These are phyloP conservation scores for Bombycilla garrulus DNA, from an alignment of 2,113 vertebrate genomes.

Conservation along the genomic window DNA sequence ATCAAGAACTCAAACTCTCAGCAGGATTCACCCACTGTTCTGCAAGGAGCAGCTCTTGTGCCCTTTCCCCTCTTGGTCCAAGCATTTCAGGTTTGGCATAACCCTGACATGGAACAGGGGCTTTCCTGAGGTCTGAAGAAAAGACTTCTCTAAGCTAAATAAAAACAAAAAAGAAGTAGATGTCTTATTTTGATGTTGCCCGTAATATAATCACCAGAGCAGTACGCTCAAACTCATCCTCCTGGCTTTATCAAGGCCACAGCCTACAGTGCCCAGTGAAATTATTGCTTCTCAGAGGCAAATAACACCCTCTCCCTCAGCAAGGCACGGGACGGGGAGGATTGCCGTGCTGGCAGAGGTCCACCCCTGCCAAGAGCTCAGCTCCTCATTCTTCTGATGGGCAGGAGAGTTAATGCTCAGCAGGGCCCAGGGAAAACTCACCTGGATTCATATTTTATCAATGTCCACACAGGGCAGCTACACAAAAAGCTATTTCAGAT, in stretches of 20 bases:
- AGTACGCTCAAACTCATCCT: neutral
- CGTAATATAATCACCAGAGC: neutral
- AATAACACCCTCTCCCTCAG: rapidly evolving
- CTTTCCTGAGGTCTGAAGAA: neutral
- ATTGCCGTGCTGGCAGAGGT: rapidly evolving
- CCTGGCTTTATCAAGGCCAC: neutral
- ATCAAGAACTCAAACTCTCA: rapidly evolving
- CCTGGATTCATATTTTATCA: neutral
- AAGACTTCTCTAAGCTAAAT: neutral
- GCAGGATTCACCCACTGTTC: neutral
- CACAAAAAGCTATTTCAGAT: neutral
- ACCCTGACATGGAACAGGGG: neutral
- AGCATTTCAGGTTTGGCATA: neutral
- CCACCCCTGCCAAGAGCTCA: neutral
- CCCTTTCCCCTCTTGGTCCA: neutral
- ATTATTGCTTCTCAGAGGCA: neutral
- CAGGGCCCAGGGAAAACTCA: neutral
- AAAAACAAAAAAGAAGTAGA: neutral
- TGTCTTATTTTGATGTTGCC: neutral
- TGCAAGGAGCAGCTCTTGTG: rapidly evolving
- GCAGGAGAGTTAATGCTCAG: neutral
- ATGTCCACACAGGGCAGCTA: neutral
- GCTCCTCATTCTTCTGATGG: neutral
- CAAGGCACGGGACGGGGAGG: rapidly evolving
- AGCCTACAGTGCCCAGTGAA: neutral